Base-by-base conservation (phyloP, 2,797 vertebrate species). In the Etheostoma nigrum region DNA sequence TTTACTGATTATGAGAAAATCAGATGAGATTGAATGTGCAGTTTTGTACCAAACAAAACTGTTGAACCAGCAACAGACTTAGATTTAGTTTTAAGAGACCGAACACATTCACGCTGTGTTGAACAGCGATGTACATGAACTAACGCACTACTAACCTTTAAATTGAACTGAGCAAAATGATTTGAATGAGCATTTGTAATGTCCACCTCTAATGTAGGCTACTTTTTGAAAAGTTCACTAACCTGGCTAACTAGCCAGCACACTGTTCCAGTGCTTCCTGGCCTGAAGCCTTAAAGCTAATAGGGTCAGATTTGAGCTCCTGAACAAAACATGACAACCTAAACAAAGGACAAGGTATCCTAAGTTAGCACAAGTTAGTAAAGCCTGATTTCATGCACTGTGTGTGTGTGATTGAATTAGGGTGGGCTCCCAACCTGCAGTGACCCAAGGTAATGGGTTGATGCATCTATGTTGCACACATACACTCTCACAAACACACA, bases 331-430 rank as follows among this genome's bases (percentile, higher is more conserved):
- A 72, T 15, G 57, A 71, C 83, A 81, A 62, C 68, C 78, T 57
- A 63, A 86, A 88, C 76, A 83, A 85, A 81, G 81, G 81, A 78
- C 78, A 86, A 84, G 81, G 81, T 89, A 63, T 73, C 70, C 73
- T 58, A 76, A 89, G 79, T 90, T 88, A 83, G 73, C 53, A 18
- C 83, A 23, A 45, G 57, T 91, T 91, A 89, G 54, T 72, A 67
- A 86, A 86, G 89, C 90, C 82, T 90, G 86, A 88, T 85, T 88
- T 90, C 74, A 85, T 81, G 76, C 74, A 55, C 76, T 44, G 72
- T 76, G 75, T 82, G 80, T 81, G 80, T 82, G 84, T 81, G 90
- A 91, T 91, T 90, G 84, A 82, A 90, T 93, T 86, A 90, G 80
- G 86, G 64, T 78, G 78, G 61, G 73, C 82, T 72, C 74, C 88